Evolutionary conservation across 2,113 vertebrate genomes (phyloP).

Genomic region (Aepyceros melampus): DNA sequence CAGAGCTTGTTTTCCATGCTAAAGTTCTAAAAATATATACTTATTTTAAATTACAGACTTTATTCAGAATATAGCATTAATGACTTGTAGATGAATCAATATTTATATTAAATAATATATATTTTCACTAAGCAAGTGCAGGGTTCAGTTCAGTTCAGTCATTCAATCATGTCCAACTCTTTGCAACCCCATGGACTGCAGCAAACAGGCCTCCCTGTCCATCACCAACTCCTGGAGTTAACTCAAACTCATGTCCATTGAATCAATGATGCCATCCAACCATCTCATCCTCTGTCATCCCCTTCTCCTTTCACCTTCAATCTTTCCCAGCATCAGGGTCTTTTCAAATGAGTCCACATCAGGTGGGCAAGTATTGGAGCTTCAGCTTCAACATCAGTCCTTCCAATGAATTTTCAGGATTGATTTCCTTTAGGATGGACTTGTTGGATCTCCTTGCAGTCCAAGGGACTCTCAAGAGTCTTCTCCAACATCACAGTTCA

Average conservation of each 20-base stretch:
- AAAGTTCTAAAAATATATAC: not conserved
- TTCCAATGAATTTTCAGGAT: not conserved
- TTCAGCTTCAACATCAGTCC: not conserved
- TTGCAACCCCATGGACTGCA: not conserved
- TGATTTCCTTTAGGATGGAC: not conserved
- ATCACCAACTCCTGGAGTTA: not conserved
- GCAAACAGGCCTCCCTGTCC: not conserved
- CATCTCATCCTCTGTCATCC: rapidly evolving
- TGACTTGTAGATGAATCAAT: not conserved
- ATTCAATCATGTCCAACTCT: not conserved
- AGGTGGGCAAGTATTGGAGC: not conserved
- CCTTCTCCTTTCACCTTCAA: not conserved
- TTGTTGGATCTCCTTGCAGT: not conserved
- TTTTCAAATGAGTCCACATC: not conserved
- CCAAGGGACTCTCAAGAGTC: not conserved
- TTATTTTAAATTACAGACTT: not conserved
- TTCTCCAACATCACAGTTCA: no score
- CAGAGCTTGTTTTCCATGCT: not conserved
- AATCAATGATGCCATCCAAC: not conserved
- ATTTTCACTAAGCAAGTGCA: not conserved
- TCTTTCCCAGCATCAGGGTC: not conserved
- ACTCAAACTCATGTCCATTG: not conserved
- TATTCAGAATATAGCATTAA: not conserved
- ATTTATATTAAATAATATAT: not conserved
- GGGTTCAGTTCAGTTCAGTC: not conserved